Evolutionary conservation across 2,113 vertebrate genomes (phyloP).

Genomic region (Myanophis thanlyinensis): DNA sequence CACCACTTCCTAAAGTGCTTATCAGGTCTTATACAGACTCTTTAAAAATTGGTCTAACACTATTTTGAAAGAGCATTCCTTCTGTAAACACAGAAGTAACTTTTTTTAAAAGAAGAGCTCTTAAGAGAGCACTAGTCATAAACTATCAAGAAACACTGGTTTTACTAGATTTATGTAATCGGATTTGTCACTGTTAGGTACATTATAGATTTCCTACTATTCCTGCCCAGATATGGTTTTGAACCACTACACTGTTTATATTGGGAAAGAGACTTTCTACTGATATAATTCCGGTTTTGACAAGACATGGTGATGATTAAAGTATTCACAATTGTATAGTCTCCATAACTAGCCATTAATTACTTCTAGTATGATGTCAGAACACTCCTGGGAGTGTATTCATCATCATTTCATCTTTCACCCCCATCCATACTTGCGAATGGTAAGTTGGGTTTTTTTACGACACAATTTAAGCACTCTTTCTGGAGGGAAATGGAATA

Average conservation of each 20-base stretch:
- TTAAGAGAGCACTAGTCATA: neutral
- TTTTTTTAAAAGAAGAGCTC: neutral
- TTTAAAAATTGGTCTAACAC: neutral
- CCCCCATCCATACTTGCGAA: neutral
- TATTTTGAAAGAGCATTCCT: neutral
- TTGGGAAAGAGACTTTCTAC: neutral
- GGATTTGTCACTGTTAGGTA: neutral
- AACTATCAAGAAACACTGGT: neutral
- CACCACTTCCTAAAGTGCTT: neutral
- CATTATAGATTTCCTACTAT: neutral
- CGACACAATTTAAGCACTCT: neutral
- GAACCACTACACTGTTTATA: neutral
- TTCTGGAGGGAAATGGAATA: neutral
- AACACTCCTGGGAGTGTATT: neutral
- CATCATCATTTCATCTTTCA: neutral
- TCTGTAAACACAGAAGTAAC: neutral
- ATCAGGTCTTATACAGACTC: neutral
- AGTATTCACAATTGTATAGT: neutral
- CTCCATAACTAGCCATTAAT: neutral
- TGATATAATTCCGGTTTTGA: neutral
- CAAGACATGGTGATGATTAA: neutral
- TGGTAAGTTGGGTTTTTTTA: neutral
- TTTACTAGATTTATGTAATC: neutral
- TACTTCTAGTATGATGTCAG: neutral
- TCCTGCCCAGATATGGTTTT: neutral